Conservation (phyloP, 2,113 vertebrate genomes). For the Suncus etruscus region DNA sequence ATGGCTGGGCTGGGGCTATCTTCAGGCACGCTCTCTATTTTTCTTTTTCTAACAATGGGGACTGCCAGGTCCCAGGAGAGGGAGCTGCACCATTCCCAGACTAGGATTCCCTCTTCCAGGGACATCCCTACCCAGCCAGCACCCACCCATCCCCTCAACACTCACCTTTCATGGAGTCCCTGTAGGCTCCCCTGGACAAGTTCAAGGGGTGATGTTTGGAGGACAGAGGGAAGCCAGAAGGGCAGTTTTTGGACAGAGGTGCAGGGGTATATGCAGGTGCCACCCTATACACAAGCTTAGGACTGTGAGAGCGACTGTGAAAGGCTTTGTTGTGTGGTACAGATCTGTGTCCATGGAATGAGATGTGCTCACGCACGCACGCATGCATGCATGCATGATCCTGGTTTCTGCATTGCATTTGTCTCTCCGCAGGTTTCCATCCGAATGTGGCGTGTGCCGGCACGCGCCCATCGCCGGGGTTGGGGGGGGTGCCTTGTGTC, state of each 20-base stretch:
- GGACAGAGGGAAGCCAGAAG: background rate
- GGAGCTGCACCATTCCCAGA: constrained; percentile 51
- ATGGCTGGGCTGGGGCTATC: constrained; percentile 72
- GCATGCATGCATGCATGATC: background rate
- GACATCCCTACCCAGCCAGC: background rate
- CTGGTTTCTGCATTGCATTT: constrained; percentile 33
- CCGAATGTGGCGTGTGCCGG: constrained; percentile 6
- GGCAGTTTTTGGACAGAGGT: background rate
- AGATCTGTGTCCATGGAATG: background rate
- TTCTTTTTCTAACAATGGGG: constrained; percentile 38
- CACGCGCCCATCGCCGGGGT: constrained; percentile 41
- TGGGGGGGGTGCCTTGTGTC: constrained; percentile 2
- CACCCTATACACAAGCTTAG: background rate
- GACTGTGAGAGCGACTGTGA: background rate
- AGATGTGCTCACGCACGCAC: background rate
- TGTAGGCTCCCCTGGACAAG: background rate
- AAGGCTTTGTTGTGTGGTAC: background rate
- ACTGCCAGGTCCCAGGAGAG: constrained; percentile 59
- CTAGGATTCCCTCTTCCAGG: background rate
- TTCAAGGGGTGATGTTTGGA: background rate
- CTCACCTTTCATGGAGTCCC: constrained; percentile 37
- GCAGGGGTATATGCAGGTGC: background rate
- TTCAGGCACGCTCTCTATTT: constrained; percentile 55
- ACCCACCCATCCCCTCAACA: background rate
- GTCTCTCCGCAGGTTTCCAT: background rate